phyloP scores from a whole-genome alignment of 2,888 invertebrate genomes.

The Bugulina stolonifera region DNA sequence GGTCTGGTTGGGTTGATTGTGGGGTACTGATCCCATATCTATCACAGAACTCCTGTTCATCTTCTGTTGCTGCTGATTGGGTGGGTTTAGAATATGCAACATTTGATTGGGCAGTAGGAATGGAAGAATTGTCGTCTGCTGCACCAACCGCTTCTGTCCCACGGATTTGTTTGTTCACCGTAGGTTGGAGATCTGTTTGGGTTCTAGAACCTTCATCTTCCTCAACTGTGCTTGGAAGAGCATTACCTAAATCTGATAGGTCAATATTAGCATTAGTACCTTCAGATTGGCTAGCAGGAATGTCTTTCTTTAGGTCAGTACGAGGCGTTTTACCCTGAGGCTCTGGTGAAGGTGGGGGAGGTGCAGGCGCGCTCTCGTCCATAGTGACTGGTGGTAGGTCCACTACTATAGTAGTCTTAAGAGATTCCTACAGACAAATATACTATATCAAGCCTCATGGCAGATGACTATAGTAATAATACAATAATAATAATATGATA shows the following conservation, averaged over 20 bases:
- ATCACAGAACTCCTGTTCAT: too few species aligned
- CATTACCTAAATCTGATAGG: not conserved
- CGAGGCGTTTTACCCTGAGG: not conserved
- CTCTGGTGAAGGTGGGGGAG: constrained; percentile 20
- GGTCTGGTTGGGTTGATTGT: too few species aligned
- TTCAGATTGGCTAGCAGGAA: constrained; percentile 13
- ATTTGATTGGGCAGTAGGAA: not conserved
- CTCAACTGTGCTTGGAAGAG: too few species aligned
- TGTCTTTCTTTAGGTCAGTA: not conserved
- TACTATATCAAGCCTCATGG: not conserved
- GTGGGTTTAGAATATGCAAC: too few species aligned
- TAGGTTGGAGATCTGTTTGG: too few species aligned
- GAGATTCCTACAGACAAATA: not conserved
- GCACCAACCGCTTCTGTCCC: too few species aligned
- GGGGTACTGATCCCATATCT: too few species aligned
- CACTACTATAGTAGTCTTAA: not conserved
- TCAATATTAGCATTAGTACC: not conserved
- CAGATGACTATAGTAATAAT: not conserved
- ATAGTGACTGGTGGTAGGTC: not conserved
- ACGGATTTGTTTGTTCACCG: too few species aligned
- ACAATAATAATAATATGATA: not conserved
- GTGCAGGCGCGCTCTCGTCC: constrained; percentile 15
- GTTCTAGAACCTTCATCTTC: too few species aligned
- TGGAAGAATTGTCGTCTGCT: not conserved
- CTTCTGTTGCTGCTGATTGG: too few species aligned